phyloP scores from a whole-genome alignment of 2,797 vertebrate species.

The Harpagifer antarcticus region DNA sequence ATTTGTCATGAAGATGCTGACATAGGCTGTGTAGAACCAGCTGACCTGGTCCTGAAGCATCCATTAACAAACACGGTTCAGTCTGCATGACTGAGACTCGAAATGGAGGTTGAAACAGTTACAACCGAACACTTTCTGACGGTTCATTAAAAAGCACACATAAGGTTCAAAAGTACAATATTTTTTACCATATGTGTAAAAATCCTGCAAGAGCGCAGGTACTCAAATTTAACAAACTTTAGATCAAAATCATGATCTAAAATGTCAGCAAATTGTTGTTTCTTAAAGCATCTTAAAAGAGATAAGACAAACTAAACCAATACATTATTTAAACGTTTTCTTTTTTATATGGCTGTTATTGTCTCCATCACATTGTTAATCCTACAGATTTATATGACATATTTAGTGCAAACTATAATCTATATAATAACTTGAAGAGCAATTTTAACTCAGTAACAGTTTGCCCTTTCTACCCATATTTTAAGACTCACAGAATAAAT shows the following conservation, averaged over 20 bases:
- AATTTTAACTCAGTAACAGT: too few relatives aligned
- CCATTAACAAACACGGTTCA: slow-evolving; percentile 17
- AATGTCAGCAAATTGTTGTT: neutral
- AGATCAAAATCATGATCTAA: neutral
- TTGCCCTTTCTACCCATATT: neutral
- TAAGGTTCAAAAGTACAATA: neutral
- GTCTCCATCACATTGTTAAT: neutral
- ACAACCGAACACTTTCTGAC: neutral
- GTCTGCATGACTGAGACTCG: neutral
- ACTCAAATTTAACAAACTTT: neutral
- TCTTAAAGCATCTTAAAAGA: too few relatives aligned
- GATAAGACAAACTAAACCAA: neutral
- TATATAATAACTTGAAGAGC: neutral
- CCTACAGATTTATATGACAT: neutral
- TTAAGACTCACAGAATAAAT: neutral
- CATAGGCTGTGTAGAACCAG: slow-evolving; percentile 38
- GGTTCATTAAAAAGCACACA: neutral
- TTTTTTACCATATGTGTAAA: neutral
- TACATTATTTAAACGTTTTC: neutral
- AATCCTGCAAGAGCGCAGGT: neutral
- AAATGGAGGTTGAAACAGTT: neutral
- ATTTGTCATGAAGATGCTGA: slow-evolving; percentile 57
- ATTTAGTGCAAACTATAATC: neutral
- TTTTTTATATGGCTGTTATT: slow-evolving; percentile 1
- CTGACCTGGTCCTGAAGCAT: slow-evolving; percentile 32